Evolutionary conservation across 1,140 invertebrate species (phyloP).

Genomic region (Neodiprion fabricii): DNA sequence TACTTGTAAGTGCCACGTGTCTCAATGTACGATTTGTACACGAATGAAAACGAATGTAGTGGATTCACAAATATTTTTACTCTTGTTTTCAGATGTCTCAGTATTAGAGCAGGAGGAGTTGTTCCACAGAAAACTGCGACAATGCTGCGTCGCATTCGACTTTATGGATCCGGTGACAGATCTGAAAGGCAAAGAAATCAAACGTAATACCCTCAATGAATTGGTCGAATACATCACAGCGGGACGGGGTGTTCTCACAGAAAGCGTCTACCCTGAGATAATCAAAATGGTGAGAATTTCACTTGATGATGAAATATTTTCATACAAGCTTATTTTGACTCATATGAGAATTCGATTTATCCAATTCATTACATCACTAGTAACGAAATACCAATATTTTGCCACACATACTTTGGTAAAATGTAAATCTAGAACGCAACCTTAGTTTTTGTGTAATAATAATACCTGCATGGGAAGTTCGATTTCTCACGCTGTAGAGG

Average conservation of each 20-base stretch:
- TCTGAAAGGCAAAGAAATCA: slow-evolving; percentile 98
- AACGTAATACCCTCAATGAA: slow-evolving; percentile 96
- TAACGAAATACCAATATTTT: too few relatives aligned
- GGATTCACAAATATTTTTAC: background rate
- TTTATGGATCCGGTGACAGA: slow-evolving; percentile 99
- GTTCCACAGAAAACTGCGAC: slow-evolving; percentile 96
- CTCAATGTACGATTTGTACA: too few relatives aligned
- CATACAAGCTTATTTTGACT: background rate
- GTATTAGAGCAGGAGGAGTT: slow-evolving; percentile 95
- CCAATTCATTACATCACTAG: background rate
- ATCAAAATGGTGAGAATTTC: slow-evolving; percentile 85
- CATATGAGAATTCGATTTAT: background rate
- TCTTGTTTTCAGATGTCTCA: slow-evolving; percentile 82
- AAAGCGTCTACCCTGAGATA: slow-evolving; percentile 96
- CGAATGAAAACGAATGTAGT: too few relatives aligned
- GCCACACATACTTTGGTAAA: too few relatives aligned
- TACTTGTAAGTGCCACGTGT: too few relatives aligned
- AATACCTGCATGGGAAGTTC: too few relatives aligned
- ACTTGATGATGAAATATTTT: slow-evolving; percentile 11
- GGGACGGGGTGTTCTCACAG: slow-evolving; percentile 93
- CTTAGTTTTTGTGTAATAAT: too few relatives aligned
- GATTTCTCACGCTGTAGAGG: too few relatives aligned
- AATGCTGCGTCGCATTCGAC: slow-evolving; percentile 99
- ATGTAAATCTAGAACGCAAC: too few relatives aligned
- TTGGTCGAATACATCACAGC: slow-evolving; percentile 97